Conservation (phyloP, 2,113 vertebrate species). For the Gambusia holbrooki region DNA sequence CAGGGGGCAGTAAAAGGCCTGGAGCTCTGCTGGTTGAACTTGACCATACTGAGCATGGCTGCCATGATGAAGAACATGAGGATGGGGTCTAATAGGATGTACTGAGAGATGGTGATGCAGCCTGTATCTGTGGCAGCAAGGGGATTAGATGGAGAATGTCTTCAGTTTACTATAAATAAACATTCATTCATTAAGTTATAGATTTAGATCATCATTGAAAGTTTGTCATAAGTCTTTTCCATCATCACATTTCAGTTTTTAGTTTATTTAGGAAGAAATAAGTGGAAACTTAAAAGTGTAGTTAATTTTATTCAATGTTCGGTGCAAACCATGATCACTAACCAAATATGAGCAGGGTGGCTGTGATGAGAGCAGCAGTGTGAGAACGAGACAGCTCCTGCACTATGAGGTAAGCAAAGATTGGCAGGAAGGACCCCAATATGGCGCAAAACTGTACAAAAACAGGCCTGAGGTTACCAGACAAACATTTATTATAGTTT, state of each 20-base stretch:
- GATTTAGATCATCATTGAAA: not conserved
- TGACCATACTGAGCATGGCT: constrained; percentile 92
- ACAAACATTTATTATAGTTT: not conserved
- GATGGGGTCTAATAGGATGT: constrained; percentile 97
- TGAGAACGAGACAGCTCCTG: constrained; percentile 87
- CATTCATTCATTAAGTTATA: not conserved
- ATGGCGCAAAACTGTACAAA: constrained; percentile 87
- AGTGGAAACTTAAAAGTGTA: not conserved
- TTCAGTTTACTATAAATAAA: not conserved
- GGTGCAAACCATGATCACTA: constrained; percentile 53
- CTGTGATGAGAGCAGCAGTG: constrained; percentile 86
- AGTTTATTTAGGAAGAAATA: not conserved
- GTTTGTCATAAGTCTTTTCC: not conserved
- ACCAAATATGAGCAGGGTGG: constrained; percentile 91
- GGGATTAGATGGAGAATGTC: not conserved
- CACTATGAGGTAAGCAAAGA: constrained; percentile 91
- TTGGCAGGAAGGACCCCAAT: constrained; percentile 89
- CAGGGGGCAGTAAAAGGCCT: constrained; percentile 89
- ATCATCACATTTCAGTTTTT: not conserved
- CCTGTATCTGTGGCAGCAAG: constrained; percentile 87
- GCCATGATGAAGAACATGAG: constrained; percentile 98
- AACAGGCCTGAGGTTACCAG: constrained; percentile 1
- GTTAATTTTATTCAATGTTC: not conserved
- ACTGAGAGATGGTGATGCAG: constrained; percentile 95
- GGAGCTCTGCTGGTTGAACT: constrained; percentile 82